Evolutionary conservation across 2,113 vertebrate genomes (phyloP), one percentile per base, ranked within the genome.

Genomic region (Cololabis saira): DNA sequence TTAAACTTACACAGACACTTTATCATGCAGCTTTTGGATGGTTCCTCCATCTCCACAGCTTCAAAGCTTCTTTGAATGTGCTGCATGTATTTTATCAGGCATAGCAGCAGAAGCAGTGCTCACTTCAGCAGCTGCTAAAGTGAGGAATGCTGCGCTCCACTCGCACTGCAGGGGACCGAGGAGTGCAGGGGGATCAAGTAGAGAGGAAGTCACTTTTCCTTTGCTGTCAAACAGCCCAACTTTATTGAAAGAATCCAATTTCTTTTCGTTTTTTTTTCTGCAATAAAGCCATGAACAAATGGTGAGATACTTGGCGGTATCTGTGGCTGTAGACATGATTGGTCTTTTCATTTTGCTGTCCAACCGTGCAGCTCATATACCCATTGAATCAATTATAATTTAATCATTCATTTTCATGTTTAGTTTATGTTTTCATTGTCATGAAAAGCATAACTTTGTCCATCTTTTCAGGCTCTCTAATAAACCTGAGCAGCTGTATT

Each of bases 91-190:
- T 30, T 42, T 54, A 60, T 42, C 49, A n/a, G 18, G 17, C n/a
- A 41, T 27, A 40, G 42, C 58, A 74, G 53, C 68, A 48, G 71
- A 76, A 27, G 42, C 61, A 41, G 66, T 43, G 30, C 43, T 83
- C 66, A 21, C 56, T 49, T 58, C 60, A 83, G 16, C 82, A 88
- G 81, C 81, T 84, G 88, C 37, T 74, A 44, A 63, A 78, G 60
- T 64, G 65, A 81, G 82, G 79, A 83, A 90, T 80, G 78, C 71
- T 78, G 60, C 77, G 59, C 50, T 84, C 66, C 63, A 80, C 61
- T 67, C 73, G 76, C 76, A 64, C 67, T 61, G 51, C 41, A 62
- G 61, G 58, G 51, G 33, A 42, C 1, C 17, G 45, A 49, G 64
- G 67, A 47, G 22, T 27, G 30, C 24, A 42, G 19, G 27, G 24